These are phyloP conservation scores for Perca schrenkii DNA, from an alignment of 2,113 vertebrate genomes.

Conservation along the genomic window DNA sequence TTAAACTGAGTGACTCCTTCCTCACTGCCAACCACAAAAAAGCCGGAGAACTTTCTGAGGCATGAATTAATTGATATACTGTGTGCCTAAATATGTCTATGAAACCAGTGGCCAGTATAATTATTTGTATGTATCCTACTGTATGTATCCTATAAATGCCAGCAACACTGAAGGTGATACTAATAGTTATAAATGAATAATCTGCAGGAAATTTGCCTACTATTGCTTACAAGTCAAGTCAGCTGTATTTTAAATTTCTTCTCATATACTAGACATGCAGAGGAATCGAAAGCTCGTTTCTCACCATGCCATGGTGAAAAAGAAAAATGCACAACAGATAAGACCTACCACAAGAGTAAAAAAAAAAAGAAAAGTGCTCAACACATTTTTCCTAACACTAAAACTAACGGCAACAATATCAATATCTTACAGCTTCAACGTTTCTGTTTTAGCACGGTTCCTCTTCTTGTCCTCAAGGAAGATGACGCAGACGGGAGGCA, in stretches of 20 bases:
- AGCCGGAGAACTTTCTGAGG: neutral
- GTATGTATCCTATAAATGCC: no score
- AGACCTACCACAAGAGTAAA: no score
- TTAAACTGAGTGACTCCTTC: neutral
- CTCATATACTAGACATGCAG: no score
- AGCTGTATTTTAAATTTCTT: no score
- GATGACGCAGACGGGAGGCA: neutral
- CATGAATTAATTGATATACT: neutral
- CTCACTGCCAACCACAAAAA: neutral
- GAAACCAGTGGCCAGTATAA: neutral
- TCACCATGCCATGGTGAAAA: no score
- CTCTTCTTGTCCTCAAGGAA: neutral
- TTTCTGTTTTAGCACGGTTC: neutral
- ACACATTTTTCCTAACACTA: no score
- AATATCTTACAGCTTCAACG: neutral
- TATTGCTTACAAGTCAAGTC: neutral
- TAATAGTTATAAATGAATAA: neutral
- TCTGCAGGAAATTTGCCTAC: neutral
- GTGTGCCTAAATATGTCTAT: neutral
- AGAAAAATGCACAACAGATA: no score
- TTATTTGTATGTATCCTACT: no score
- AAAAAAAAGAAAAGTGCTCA: no score
- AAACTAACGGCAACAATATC: no score
- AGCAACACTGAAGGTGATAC: neutral
- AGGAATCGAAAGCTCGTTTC: no score